phyloP scores from a whole-genome alignment of 2,797 vertebrate genomes.

The Crocidura indochinensis region DNA sequence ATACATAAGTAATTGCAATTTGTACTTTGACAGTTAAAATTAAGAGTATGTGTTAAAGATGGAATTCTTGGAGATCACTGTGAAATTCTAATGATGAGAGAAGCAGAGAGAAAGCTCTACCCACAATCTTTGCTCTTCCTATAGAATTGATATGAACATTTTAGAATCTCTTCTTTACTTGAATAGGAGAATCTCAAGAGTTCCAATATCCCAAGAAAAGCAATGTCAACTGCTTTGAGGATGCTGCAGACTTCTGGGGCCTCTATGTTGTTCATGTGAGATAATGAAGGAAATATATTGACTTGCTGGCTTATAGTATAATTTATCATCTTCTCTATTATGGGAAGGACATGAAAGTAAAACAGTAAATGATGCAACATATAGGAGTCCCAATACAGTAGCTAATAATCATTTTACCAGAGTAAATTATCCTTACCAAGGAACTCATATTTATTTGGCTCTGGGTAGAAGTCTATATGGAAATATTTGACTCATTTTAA shows the following conservation, averaged over 20 bases:
- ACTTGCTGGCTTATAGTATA: background rate
- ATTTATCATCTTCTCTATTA: background rate
- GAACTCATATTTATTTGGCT: background rate
- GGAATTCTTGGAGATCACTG: background rate
- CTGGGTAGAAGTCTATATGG: background rate
- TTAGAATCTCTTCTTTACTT: background rate
- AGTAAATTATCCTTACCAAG: background rate
- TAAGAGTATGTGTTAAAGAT: background rate
- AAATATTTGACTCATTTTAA: slow-evolving; percentile 32
- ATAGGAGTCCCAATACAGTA: background rate
- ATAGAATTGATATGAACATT: background rate
- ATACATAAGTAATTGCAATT: background rate
- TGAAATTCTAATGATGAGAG: background rate
- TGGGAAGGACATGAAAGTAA: background rate
- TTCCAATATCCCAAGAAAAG: slow-evolving; percentile 14
- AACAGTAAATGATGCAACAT: background rate
- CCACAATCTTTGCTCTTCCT: background rate
- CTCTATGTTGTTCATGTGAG: background rate
- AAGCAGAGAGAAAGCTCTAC: background rate
- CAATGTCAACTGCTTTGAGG: background rate
- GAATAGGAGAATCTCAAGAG: slow-evolving; percentile 11
- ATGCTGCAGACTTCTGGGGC: background rate
- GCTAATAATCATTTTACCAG: background rate
- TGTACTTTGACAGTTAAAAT: background rate
- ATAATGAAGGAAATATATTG: background rate